These are phyloP conservation scores for Furcula furcula DNA, from an alignment of 2,888 invertebrate species.

Conservation along the genomic window DNA sequence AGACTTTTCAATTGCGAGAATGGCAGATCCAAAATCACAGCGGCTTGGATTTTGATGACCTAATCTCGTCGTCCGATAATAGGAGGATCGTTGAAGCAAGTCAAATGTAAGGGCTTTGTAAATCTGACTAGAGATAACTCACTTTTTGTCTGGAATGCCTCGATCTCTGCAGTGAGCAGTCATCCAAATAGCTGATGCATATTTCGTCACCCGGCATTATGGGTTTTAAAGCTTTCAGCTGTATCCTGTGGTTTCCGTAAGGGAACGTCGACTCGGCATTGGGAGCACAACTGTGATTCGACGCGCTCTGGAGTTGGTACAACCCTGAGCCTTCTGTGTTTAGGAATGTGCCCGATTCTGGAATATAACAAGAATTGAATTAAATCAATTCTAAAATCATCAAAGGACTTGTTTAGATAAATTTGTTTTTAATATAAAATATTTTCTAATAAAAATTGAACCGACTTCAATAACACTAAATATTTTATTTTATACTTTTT, in stretches of 20 bases:
- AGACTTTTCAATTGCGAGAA: too few relatives aligned
- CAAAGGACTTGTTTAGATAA: too few relatives aligned
- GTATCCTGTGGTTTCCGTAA: conserved; percentile 89
- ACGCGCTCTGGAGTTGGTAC: conserved; percentile 91
- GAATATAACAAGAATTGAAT: conserved; percentile 12
- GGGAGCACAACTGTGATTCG: conserved; percentile 96
- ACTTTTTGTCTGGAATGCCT: conserved; percentile 93
- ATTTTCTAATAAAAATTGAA: too few relatives aligned
- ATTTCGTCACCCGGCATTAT: conserved; percentile 94
- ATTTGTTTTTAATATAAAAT: too few relatives aligned
- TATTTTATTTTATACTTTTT: too few relatives aligned
- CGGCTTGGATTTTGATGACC: too few relatives aligned
- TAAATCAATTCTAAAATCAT: too few relatives aligned
- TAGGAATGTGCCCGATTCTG: conserved; percentile 88
- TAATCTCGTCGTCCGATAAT: too few relatives aligned
- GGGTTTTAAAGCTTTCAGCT: conserved; percentile 85
- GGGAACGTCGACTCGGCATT: conserved; percentile 94
- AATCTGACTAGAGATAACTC: conserved; percentile 10
- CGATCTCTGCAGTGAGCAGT: conserved; percentile 89
- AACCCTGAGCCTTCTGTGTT: conserved; percentile 97
- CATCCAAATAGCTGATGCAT: conserved; percentile 94
- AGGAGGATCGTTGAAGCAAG: too few relatives aligned
- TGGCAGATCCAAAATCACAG: too few relatives aligned
- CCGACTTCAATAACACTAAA: too few relatives aligned
- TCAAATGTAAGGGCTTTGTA: too few relatives aligned